Percentiles rank a stretch among this genome's conserved stretches.
Conservation (phyloP, 2,888 invertebrate genomes). For the Zaprionus obscuricornis region DNA sequence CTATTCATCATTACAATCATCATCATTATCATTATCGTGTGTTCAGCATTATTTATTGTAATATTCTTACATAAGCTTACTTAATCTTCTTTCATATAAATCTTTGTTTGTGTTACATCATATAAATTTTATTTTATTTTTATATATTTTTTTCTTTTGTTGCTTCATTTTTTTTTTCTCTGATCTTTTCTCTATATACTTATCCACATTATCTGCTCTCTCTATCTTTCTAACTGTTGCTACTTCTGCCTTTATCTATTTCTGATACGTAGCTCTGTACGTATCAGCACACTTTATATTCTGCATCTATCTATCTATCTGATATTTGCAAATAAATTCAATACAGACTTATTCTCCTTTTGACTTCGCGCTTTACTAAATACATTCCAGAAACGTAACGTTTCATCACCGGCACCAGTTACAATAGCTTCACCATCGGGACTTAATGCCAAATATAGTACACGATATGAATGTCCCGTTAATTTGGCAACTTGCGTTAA, state of each 20-base stretch:
- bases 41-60: no score
- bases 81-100: no score
- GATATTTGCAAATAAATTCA: constrained; percentile 95
- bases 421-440: constrained; percentile 99
- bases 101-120: no score
- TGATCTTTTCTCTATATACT: no score
- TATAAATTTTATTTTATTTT: not conserved
- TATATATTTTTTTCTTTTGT: not conserved
- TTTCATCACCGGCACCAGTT: constrained; percentile 99
- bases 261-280: no score
- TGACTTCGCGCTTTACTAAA: constrained; percentile 98
- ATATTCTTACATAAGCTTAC: no score
- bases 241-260: no score
- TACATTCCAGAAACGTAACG: constrained; percentile 99
- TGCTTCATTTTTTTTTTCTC: not conserved
- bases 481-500: constrained; percentile 98
- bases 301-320: constrained; percentile 84
- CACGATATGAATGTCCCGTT: constrained; percentile 98
- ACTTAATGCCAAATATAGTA: constrained; percentile 97
- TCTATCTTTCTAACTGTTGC: no score
- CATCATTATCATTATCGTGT: no score
- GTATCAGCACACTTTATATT: no score
- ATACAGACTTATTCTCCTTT: constrained; percentile 95
- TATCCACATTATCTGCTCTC: no score
- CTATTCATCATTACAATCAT: not conserved